A percentile compares a stretch with the other conserved stretches of the same genome.
These are phyloP conservation scores for Cyaniris semiargus DNA, from an alignment of 2,888 invertebrate species.

Conservation along the genomic window DNA sequence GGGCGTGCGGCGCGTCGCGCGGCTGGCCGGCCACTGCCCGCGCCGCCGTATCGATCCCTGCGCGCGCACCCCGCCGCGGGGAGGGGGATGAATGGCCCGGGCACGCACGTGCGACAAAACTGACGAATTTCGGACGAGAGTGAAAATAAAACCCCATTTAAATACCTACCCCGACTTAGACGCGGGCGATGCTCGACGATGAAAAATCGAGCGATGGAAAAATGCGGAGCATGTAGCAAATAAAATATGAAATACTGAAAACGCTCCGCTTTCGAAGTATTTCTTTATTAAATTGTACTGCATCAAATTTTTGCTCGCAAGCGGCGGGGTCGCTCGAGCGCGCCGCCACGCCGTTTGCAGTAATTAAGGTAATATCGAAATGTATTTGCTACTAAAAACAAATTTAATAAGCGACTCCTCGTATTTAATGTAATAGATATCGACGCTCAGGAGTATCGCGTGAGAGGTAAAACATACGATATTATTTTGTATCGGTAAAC, in stretches of 20 bases:
- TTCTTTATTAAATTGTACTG: constrained; percentile 19
- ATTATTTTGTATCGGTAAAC: background rate
- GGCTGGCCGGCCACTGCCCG: constrained; percentile 73
- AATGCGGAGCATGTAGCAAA: background rate
- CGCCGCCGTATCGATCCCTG: constrained; percentile 62
- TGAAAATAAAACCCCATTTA: constrained; percentile 16
- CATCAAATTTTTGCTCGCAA: background rate
- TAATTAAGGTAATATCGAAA: constrained; percentile 19
- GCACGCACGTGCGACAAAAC: constrained; percentile 32
- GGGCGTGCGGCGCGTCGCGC: constrained; percentile 61
- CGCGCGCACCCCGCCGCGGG: constrained; percentile 51
- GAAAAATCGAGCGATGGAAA: background rate
- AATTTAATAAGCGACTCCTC: background rate
- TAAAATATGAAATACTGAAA: constrained; percentile 6
- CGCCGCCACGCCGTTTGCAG: background rate
- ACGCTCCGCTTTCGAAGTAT: background rate
- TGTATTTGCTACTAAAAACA: background rate
- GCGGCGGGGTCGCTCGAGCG: background rate
- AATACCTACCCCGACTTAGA: constrained; percentile 12
- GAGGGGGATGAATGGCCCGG: constrained; percentile 17
- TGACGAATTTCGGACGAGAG: constrained; percentile 23
- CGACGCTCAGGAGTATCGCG: background rate
- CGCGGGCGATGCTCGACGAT: background rate
- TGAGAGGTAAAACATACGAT: background rate
- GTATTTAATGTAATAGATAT: background rate